Evolutionary conservation across 2,888 invertebrate genomes (phyloP).

Genomic region (Lasioglossum morio): DNA sequence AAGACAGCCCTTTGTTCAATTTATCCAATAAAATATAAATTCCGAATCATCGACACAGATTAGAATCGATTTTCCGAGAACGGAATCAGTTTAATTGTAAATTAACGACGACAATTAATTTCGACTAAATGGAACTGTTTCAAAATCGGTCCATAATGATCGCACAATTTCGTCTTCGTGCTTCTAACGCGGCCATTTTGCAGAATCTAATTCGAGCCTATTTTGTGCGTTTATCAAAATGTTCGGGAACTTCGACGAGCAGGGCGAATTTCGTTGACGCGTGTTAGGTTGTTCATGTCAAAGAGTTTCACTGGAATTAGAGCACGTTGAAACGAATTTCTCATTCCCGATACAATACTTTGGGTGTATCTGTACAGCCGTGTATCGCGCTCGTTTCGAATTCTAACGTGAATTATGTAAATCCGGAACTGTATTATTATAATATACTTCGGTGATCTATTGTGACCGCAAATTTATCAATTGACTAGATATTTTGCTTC

Average conservation of each 20-base stretch:
- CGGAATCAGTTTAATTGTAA: not conserved
- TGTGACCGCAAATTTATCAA: not conserved
- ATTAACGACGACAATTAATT: not conserved
- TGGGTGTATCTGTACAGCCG: not conserved
- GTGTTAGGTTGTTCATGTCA: not conserved
- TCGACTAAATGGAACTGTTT: not conserved
- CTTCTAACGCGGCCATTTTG: not conserved
- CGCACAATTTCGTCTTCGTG: not conserved
- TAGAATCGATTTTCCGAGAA: not conserved
- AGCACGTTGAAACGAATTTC: constrained; percentile 16
- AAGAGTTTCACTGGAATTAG: constrained; percentile 2
- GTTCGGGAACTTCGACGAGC: not conserved
- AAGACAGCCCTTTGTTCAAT: not conserved
- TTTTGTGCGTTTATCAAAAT: not conserved
- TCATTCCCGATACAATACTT: not conserved
- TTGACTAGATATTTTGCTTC: not conserved
- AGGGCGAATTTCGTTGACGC: not conserved
- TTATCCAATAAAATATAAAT: not conserved
- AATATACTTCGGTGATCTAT: not conserved
- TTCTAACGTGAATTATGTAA: not conserved
- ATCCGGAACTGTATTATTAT: not conserved
- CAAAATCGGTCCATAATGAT: not conserved
- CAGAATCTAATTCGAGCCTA: not conserved
- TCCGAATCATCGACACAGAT: not conserved
- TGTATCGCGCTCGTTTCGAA: no score